Percentiles rank a stretch among this genome's conserved stretches.
Conservation (phyloP, 2,797 vertebrate genomes). For the Sebastes trivittatus region DNA sequence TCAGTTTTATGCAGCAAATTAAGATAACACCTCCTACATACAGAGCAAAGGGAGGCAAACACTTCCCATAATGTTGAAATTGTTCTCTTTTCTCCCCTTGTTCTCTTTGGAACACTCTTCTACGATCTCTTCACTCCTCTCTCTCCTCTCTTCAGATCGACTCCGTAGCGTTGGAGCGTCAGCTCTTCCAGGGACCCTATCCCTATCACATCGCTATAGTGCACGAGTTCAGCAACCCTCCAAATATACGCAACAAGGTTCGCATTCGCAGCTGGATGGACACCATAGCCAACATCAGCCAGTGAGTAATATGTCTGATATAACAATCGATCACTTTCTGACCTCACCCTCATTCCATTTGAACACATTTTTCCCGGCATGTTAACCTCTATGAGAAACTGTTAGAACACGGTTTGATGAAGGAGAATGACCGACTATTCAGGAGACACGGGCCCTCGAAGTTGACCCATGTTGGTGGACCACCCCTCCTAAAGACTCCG, state of each 20-base stretch:
- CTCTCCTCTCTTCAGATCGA: constrained; percentile 84
- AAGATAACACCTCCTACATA: neutral
- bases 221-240: constrained; percentile 98
- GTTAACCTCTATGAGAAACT: neutral
- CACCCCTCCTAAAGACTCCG: neutral
- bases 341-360: neutral
- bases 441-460: neutral
- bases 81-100: neutral
- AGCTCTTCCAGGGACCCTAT: constrained; percentile 96
- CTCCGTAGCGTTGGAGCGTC: constrained; percentile 91
- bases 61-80: neutral
- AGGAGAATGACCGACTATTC: neutral
- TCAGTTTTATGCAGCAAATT: no score
- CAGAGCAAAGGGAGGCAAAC: neutral
- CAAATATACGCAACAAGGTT: constrained; percentile 97
- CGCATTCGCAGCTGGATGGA: constrained; percentile 99
- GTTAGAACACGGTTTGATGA: neutral
- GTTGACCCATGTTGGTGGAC: neutral
- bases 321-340: neutral
- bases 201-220: constrained; percentile 97
- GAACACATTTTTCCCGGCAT: neutral
- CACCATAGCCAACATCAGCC: constrained; percentile 98
- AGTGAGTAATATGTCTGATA: constrained; percentile 84
- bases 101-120: neutral
- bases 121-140: neutral